phyloP scores from a whole-genome alignment of 2,113 vertebrate species.

The Martes martes region DNA sequence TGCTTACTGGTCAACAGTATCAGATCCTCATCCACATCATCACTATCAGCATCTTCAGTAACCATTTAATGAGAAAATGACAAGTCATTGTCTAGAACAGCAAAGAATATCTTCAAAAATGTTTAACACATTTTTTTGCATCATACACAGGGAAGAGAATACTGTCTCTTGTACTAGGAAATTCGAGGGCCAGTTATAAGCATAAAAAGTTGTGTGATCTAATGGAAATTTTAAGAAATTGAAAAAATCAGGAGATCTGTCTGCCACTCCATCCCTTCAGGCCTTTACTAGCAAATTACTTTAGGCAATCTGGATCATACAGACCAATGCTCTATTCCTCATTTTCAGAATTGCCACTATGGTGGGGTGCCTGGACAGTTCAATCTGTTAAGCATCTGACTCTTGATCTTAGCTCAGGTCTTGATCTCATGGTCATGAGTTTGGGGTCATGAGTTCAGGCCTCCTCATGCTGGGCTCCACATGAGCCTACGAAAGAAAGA shows the following conservation, averaged over 20 bases:
- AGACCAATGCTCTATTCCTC: background rate
- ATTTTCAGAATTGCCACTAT: background rate
- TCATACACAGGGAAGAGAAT: background rate
- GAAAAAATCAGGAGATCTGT: background rate
- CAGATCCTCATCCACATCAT: background rate
- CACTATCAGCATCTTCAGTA: background rate
- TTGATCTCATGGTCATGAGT: background rate
- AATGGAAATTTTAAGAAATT: background rate
- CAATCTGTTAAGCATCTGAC: background rate
- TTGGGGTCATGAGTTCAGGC: background rate
- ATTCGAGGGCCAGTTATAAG: background rate
- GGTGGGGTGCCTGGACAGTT: too few relatives aligned
- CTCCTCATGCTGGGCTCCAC: background rate
- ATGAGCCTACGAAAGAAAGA: background rate
- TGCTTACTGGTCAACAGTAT: background rate
- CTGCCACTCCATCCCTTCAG: background rate
- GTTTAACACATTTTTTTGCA: background rate
- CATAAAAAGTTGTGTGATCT: background rate
- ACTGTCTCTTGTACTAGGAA: background rate
- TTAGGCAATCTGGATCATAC: background rate
- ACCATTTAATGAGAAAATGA: slow-evolving; percentile 9
- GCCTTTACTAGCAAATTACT: background rate
- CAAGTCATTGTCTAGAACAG: background rate
- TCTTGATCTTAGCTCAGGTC: background rate
- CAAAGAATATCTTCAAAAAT: background rate